Evolutionary conservation across 2,113 vertebrate species (phyloP), one percentile per base, ranked within the genome.

Genomic region (Syngnathus floridae): DNA sequence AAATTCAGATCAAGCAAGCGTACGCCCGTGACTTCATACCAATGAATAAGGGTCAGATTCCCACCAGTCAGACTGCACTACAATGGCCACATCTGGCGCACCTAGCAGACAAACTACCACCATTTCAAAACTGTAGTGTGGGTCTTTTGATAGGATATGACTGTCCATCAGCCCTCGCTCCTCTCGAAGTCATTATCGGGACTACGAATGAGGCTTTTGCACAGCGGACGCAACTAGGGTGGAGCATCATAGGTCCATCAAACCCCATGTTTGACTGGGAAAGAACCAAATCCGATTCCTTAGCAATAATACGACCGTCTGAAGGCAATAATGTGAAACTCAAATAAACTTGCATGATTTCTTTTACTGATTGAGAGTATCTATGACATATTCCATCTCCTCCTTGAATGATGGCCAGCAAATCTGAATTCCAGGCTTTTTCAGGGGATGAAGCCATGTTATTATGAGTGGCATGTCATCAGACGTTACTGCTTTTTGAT

Each of bases 1-100:
- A 4, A 1, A 37, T 77, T 4, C 13, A 41, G 4, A 0, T 82
- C 45, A 6, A 64, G 0, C 67, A 83, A 22, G 66, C 70, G 1
- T 84, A 81, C 8, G 58, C 35, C 4, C 7, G 54, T n/a, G 59
- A 57, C 26, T 73, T 80, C 7, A 66, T 77, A 16, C 69, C 71
- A 1, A n/a, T 62, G 1, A 26, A 74, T n/a, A 71, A 56, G 26
- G 64, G 70, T 11, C 22, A 58, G 1, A 46, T 77, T 16, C 63
- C 72, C 19, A 74, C 63, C 0, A 67, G 21, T 1, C 21, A 21
- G 16, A 77, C 69, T 7, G 69, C 65, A 16, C 6, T 60, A 4
- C 52, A 58, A 12, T 73, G 67, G 73, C 70, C 64, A 35, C 67
- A 76, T n/a, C 62, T 80, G 16, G 64, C 40, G n/a, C 37, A 69